Percentiles rank a stretch among this genome's conserved stretches.
These are phyloP conservation scores for Chionomys nivalis DNA, from an alignment of 2,113 vertebrate genomes.

Conservation along the genomic window DNA sequence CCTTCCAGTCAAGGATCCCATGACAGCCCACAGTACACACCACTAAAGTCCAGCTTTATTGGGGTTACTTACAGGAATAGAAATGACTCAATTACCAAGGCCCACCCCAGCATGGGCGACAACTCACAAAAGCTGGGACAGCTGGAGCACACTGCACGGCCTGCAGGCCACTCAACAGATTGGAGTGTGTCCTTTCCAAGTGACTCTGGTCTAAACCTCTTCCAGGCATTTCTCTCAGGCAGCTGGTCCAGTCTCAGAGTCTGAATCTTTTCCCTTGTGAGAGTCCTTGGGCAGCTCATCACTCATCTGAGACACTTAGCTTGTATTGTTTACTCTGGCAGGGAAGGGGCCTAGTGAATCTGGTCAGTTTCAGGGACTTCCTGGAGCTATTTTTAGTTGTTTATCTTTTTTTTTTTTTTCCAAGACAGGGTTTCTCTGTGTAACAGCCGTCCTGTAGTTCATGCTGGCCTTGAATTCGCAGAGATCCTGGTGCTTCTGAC, in stretches of 20 bases:
- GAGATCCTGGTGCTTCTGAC: no score
- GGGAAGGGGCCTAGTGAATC: not conserved
- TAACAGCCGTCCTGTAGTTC: no score
- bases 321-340: not conserved
- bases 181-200: not conserved
- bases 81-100: not conserved
- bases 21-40: not conserved
- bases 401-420: not conserved
- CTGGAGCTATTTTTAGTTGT: not conserved
- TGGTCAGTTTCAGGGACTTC: not conserved
- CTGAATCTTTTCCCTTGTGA: no score
- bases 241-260: not conserved
- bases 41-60: not conserved
- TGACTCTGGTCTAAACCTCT: not conserved
- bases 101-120: not conserved
- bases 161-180: not conserved
- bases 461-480: no score
- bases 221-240: not conserved
- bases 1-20: no score
- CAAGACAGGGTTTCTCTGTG: no score
- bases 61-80: not conserved
- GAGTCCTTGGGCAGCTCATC: no score
- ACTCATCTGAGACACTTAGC: not conserved
- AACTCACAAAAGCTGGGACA: not conserved
- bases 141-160: not conserved